Evolutionary conservation across 2,113 vertebrate species (phyloP).

Genomic region (Leiothrix lutea): DNA sequence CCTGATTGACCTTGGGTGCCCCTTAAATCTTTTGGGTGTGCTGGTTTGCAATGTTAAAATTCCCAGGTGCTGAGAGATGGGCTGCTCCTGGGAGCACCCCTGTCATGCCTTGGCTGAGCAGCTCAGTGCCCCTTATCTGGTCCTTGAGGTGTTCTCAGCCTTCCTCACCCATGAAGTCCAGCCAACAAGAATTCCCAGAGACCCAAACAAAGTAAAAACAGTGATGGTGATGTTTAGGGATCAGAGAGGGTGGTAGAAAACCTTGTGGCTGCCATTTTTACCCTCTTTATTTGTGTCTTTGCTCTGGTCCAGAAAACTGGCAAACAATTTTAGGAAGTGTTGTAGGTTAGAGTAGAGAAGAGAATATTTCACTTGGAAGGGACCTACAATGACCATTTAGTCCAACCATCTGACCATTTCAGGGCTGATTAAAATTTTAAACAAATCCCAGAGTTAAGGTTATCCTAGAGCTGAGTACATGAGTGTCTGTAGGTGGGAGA

Average conservation of each 20-base stretch:
- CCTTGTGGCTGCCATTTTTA: neutral
- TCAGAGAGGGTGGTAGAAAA: neutral
- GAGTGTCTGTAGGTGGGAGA: neutral
- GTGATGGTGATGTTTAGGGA: neutral
- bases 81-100: neutral
- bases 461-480: neutral
- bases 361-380: neutral
- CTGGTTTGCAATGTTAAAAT: constrained; percentile 7
- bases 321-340: neutral
- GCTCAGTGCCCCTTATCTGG: neutral
- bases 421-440: neutral
- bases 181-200: neutral
- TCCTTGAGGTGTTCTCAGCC: neutral
- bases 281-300: neutral
- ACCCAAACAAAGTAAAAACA: accelerated
- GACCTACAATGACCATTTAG: neutral
- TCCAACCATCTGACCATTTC: neutral
- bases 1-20: constrained; percentile 8
- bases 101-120: neutral
- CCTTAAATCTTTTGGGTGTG: constrained; percentile 21
- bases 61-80: neutral
- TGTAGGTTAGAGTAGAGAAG: too few species aligned
- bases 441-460: neutral
- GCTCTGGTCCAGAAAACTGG: neutral
- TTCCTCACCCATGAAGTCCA: neutral